Percentiles rank a stretch among this genome's conserved stretches.
phyloP scores from a whole-genome alignment of 2,797 vertebrate genomes.

The Mastacembelus armatus region DNA sequence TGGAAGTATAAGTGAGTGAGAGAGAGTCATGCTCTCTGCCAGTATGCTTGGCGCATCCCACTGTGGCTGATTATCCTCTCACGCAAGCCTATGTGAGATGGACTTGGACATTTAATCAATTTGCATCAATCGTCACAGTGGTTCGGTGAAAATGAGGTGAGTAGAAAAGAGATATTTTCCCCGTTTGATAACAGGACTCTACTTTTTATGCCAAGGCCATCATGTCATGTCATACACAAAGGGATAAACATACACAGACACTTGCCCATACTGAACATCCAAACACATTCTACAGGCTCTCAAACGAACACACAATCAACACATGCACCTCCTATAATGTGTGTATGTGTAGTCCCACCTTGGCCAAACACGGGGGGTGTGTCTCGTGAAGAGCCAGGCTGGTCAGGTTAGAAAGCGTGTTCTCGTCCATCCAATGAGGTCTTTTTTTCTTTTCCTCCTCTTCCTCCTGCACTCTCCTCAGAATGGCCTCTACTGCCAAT shows the following conservation, averaged over 20 bases:
- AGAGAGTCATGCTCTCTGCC: conserved; percentile 27
- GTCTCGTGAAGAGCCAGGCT: conserved; percentile 86
- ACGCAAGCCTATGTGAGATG: conserved; percentile 57
- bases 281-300: conserved; percentile 10
- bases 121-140: conserved; percentile 42
- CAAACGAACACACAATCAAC: conserved; percentile 50
- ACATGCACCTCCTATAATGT: conserved; percentile 9
- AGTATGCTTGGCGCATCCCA: conserved; percentile 45
- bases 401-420: conserved; percentile 77
- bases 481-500: conserved; percentile 82
- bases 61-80: conserved; percentile 58
- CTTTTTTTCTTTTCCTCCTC: conserved; percentile 11
- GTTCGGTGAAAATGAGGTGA: conserved; percentile 29
- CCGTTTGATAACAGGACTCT: conserved; percentile 26
- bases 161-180: conserved; percentile 24
- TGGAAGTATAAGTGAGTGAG: conserved; percentile 25
- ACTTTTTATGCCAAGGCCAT: no score
- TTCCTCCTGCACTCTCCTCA: conserved; percentile 77
- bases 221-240: not conserved
- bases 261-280: conserved; percentile 28
- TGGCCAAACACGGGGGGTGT: conserved; percentile 89
- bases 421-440: conserved; percentile 61
- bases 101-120: conserved; percentile 56
- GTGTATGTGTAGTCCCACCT: conserved; percentile 81
- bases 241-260: not conserved